Base-by-base conservation (phyloP, 1,140 invertebrate species). In the Thaumatotibia leucotreta region DNA sequence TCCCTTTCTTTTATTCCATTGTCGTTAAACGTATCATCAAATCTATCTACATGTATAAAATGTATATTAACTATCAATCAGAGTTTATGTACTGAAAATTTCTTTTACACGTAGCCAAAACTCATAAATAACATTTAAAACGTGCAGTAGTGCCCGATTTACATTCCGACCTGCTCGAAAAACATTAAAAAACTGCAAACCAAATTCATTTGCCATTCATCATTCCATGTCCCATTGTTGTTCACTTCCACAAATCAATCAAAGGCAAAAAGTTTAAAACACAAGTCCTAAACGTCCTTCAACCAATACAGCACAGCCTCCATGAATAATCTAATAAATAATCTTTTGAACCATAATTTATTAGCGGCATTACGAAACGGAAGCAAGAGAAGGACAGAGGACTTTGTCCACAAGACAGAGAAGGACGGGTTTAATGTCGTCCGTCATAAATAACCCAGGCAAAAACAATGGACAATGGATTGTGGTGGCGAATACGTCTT, bases 241-340 rank as follows among this genome's bases (percentile, higher is more conserved):
- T 62, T 50, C 35, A 24, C 63, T 27, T 65, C 75, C 82, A 80
- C 86, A 89, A 89, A 87, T 87, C 86, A 87, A 87, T 87, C 86
- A 83, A 54, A 68, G 65, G 11, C 66, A 74, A 78, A 79, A 80
- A 75, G 52, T 67, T 63, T 80, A 83, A 85, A 83, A 70, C 24
- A 49, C 58, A 52, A 63, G 33, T 72, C 74, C 74, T 76, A 79
- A 79, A 83, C 85, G 87, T 88, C 85, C 84, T 83, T 81, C 77
- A 86, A 75, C 82, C 85, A 87, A 89, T 90, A 89, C 82, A 73
- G 82, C 82, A 88, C 86, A 77, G 79, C 73, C 70, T 80, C 83
- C 76, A 86, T 88, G 88, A 90, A 90, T 90, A 90, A 90, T 86
- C 83, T 88, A 88, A 90, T 90, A 90, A 90, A 90, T 90, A 88